Base-by-base conservation (phyloP, 2,113 vertebrate species). In the Campylomormyrus tamandua region DNA sequence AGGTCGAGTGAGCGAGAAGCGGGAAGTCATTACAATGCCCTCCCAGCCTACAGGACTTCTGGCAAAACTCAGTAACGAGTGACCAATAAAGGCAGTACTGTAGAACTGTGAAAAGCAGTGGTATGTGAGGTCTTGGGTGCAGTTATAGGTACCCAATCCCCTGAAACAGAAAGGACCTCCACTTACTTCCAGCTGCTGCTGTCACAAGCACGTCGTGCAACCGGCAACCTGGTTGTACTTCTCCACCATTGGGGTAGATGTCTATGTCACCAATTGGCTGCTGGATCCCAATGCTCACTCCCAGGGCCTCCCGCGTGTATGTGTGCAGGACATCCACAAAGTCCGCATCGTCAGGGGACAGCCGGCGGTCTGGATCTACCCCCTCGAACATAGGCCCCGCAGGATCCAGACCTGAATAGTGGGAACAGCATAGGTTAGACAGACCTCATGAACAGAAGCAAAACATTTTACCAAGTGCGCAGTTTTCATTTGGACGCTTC, bases 291-390 rank as follows among this genome's bases (percentile, higher is more conserved):
- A 99, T 99, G 95, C 98, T 99, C 86, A 99, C 93, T 0, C 98
- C 98, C 27, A 99, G 93, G 0, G 98, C 96, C 90, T 97, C 97
- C 1, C 96, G 94, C 0, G 97, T 97, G 94, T 98, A 99, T 0
- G 98, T 99, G 92, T 99, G 98, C 77, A 99, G 95, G 87, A 99
- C 98, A 0, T 99, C 98, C 70, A 99, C 98, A 87, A 99, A 99
- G 92, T 96, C 96, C 0, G 98, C 98, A 0, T 99, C 98, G 0
- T 99, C 98, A 0, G 98, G 97, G 5, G 98, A 99, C 15, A 99
- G 97, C 62, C 98, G 96, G 58, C 88, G 96, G 90, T 96, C 83
- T 3, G 97, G 94, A 7, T 96, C 96, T 0, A 89, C 96, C 0
- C 97, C 97, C 92, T 99, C 98, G 91, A 99, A 99, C 98, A 99